phyloP scores from a whole-genome alignment of 2,888 invertebrate genomes.

The Drosophila peninsularis region DNA sequence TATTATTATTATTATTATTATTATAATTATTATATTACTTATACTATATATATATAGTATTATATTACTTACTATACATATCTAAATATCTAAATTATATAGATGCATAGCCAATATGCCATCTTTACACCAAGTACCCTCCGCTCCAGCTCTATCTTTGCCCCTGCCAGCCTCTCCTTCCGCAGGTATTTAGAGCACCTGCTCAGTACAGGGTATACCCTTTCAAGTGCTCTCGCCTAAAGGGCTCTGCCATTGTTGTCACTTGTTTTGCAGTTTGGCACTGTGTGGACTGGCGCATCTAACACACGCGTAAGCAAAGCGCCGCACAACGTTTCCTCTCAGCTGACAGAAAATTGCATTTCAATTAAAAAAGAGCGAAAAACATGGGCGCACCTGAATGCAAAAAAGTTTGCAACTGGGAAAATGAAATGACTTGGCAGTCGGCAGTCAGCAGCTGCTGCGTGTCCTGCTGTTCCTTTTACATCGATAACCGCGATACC shows the following conservation, averaged over 20 bases:
- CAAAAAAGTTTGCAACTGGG: background rate
- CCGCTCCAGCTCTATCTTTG: background rate
- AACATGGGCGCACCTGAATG: background rate
- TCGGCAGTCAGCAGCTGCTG: background rate
- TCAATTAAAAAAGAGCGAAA: background rate
- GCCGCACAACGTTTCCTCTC: background rate
- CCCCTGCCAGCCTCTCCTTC: too few species aligned
- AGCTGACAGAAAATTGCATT: conserved; percentile 7
- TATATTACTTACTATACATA: too few species aligned
- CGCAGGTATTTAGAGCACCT: too few species aligned
- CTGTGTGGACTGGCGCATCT: background rate
- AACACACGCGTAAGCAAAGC: background rate
- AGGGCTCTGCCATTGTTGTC: background rate
- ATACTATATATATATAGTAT: too few species aligned
- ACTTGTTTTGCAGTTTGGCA: conserved; percentile 8
- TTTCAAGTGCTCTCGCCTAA: background rate
- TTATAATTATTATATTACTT: too few species aligned
- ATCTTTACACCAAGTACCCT: too few species aligned
- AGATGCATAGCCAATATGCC: too few species aligned
- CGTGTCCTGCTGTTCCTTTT: background rate
- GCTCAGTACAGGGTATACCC: background rate
- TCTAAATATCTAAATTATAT: too few species aligned
- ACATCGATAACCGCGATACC: background rate
- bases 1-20: too few species aligned
- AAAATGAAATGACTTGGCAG: background rate